phyloP scores from a whole-genome alignment of 2,797 vertebrate genomes.

The Coendou prehensilis region DNA sequence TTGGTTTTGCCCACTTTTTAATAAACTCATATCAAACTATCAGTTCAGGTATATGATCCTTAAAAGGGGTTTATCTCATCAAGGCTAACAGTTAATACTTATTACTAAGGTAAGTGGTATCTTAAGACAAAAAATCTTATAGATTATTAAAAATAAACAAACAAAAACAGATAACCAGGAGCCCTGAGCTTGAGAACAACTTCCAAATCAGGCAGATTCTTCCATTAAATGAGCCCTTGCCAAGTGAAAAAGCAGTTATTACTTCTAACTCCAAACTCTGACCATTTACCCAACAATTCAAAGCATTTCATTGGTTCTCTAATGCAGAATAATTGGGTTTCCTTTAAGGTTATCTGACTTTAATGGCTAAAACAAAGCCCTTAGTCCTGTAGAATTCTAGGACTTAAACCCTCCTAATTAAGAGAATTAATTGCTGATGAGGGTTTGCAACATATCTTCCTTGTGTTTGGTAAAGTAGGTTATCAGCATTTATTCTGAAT shows the following conservation, averaged over 20 bases:
- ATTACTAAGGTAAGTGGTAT: background rate
- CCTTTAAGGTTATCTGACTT: background rate
- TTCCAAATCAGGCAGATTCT: background rate
- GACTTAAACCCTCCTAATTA: background rate
- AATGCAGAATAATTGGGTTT: background rate
- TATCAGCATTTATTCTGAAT: background rate
- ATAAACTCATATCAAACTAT: background rate
- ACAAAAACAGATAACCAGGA: background rate
- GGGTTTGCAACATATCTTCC: background rate
- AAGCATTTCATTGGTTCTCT: background rate
- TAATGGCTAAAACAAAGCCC: background rate
- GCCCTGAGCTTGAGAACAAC: background rate
- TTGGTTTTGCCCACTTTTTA: background rate
- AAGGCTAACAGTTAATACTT: background rate
- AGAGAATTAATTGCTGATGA: background rate
- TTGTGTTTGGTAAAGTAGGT: background rate
- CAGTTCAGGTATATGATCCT: background rate
- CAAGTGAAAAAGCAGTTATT: background rate
- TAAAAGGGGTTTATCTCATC: background rate
- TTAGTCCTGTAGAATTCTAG: background rate
- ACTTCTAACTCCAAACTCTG: slow-evolving; percentile 33
- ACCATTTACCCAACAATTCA: background rate
- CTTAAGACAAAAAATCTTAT: background rate
- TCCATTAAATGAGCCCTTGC: background rate
- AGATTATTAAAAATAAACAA: background rate